phyloP scores from a whole-genome alignment of 1,140 invertebrate species.

The Potamilus streckersoni region DNA sequence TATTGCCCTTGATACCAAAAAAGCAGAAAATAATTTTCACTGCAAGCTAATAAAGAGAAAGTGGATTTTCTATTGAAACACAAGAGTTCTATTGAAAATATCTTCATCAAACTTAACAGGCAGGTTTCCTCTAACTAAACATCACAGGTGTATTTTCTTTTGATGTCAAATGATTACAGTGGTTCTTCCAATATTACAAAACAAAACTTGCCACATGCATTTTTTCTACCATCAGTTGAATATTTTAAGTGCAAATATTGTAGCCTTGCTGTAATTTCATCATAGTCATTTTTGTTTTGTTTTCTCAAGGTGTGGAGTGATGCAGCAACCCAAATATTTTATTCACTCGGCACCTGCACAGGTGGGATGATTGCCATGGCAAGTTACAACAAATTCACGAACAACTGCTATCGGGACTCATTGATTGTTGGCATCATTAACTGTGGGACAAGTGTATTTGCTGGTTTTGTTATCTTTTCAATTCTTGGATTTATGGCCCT shows the following conservation, averaged over 20 bases:
- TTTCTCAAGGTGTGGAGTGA: conserved; percentile 83
- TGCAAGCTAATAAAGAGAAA: no score
- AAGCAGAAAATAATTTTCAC: no score
- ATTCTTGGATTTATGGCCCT: conserved; percentile 82
- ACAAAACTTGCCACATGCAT: conserved; percentile 78
- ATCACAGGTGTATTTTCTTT: conserved; percentile 11
- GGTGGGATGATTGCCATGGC: conserved; percentile 96
- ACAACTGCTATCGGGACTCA: conserved; percentile 86
- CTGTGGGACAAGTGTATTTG: conserved; percentile 96
- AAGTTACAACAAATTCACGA: conserved; percentile 93
- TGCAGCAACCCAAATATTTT: conserved; percentile 93
- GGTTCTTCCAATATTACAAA: conserved; percentile 81
- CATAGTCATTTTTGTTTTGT: conserved; percentile 50
- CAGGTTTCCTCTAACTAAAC: no score
- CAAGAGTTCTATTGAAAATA: no score
- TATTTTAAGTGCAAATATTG: conserved; percentile 81
- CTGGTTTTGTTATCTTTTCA: conserved; percentile 97
- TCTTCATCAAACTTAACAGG: no score
- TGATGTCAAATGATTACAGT: conserved; percentile 80
- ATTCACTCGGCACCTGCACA: conserved; percentile 90
- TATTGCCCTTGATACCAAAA: no score
- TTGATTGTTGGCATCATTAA: conserved; percentile 95
- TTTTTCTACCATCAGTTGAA: conserved; percentile 84
- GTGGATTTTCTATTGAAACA: no score
- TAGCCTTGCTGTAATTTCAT: conserved; percentile 79